Conservation (phyloP, 2,888 invertebrate species). For the Leptodirus hochenwartii region DNA sequence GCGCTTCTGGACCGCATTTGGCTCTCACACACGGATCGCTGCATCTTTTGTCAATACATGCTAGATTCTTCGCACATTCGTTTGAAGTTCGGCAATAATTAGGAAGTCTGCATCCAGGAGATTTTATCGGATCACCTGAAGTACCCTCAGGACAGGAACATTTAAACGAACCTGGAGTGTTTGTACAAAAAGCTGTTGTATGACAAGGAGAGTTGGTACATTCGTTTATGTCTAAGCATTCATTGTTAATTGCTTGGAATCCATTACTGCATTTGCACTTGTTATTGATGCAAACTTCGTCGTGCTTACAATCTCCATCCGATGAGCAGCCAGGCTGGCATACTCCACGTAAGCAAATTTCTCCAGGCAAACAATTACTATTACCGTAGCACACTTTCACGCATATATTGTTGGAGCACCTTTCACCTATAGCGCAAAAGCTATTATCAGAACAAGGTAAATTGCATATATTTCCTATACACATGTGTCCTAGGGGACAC, state of each 20-base stretch:
- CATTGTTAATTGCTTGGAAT: slow-evolving; percentile 50
- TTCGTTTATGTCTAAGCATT: slow-evolving; percentile 71
- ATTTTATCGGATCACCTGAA: slow-evolving; percentile 50
- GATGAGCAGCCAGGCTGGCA: slow-evolving; percentile 70
- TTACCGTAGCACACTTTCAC: slow-evolving; percentile 77
- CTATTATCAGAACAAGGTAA: slow-evolving; percentile 55
- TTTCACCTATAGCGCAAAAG: slow-evolving; percentile 68
- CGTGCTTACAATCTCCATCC: slow-evolving; percentile 60
- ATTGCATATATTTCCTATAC: slow-evolving; percentile 60
- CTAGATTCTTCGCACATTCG: slow-evolving; percentile 57
- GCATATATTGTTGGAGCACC: slow-evolving; percentile 61
- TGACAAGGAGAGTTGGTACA: slow-evolving; percentile 67
- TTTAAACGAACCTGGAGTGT: slow-evolving; percentile 60
- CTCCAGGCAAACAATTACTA: slow-evolving; percentile 78
- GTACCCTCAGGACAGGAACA: slow-evolving; percentile 65
- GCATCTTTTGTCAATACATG: slow-evolving; percentile 61
- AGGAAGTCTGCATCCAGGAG: slow-evolving; percentile 60
- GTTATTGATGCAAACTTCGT: slow-evolving; percentile 56
- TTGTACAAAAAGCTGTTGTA: slow-evolving; percentile 58
- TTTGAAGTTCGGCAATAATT: slow-evolving; percentile 55
- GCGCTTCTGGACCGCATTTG: slow-evolving; percentile 58
- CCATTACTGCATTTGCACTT: slow-evolving; percentile 65
- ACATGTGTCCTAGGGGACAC: slow-evolving; percentile 61
- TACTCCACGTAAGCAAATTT: slow-evolving; percentile 63
- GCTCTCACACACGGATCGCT: slow-evolving; percentile 59